These are phyloP conservation scores for Apis florea DNA, from an alignment of 1,140 invertebrate genomes.

Conservation along the genomic window DNA sequence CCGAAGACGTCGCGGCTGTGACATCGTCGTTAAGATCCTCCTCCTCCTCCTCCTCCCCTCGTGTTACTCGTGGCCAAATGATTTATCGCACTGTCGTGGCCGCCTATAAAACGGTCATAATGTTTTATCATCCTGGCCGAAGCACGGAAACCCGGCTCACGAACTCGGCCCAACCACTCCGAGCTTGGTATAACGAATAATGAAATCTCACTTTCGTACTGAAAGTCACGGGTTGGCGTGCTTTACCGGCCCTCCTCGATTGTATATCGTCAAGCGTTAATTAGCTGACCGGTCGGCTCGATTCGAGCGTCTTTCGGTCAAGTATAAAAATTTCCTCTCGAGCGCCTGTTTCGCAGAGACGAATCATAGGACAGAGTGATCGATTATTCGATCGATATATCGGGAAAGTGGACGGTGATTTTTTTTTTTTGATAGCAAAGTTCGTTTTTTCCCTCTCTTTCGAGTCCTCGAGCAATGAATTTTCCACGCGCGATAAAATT, in stretches of 20 bases:
- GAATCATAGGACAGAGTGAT: too few species aligned
- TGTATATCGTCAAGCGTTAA: slow-evolving; percentile 28
- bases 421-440: not conserved
- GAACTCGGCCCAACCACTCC: slow-evolving; percentile 31
- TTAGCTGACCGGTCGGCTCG: slow-evolving; percentile 6
- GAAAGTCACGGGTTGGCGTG: slow-evolving; percentile 8
- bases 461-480: not conserved
- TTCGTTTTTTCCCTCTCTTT: too few species aligned
- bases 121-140: slow-evolving; percentile 63
- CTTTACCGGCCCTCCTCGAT: not conserved
- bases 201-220: slow-evolving; percentile 63
- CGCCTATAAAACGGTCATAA: slow-evolving; percentile 67
- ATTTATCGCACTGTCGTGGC: slow-evolving; percentile 62
- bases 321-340: not conserved
- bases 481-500: not conserved
- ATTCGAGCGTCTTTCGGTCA: not conserved
- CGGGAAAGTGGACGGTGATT: not conserved
- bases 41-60: not conserved
- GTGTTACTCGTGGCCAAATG: slow-evolving; percentile 52
- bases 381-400: too few species aligned
- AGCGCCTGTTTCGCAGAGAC: too few species aligned
- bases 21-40: slow-evolving; percentile 58
- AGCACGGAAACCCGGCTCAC: slow-evolving; percentile 56
- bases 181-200: slow-evolving; percentile 52
- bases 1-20: slow-evolving; percentile 25